Base-by-base conservation (phyloP, 1,140 invertebrate species). In the Megalopta genalis region DNA sequence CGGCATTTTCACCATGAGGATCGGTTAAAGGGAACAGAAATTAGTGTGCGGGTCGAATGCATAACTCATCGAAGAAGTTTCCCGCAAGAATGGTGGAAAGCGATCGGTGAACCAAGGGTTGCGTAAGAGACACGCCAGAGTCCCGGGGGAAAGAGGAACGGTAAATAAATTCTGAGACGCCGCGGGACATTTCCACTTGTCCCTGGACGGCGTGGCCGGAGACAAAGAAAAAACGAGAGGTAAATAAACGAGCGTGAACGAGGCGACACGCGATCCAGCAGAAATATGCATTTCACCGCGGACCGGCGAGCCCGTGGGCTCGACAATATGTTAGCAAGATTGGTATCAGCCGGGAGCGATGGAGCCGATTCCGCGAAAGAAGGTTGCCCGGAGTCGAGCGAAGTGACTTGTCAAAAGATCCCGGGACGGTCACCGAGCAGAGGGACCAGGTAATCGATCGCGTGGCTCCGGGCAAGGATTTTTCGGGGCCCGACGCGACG, bases 331-430 rank as follows among this genome's bases (percentile, higher is more conserved):
- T 80, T 69, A 77, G 59, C 66, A 37, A 81, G 79, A 81, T 81
- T 60, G 66, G 79, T 81, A 81, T 81, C 79, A 16, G 64, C 10
- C 49, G 21, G 52, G 27, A 73, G 39, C 68, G 64, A 82, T 67
- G 76, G 54, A 57, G 42, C 66, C 70, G 69, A 83, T 83, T 83
- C 81, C 62, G 78, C 67, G 70, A 86, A 86, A 54, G 60, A 66
- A 85, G 74, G 46, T 75, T 59, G 70, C 62, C 59, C 12, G 37
- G 46, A 74, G 57, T 66, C 39, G 54, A 42, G 37, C 62, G 73
- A 84, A 87, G 83, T 87, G 86, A 82, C 81, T 84, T 78, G 86
- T 86, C 86, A 85, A 72, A 85, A 76, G 70, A 52, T 52, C 21
- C n/a, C 54, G 37, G 25, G 27, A 42, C 18, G 37, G n/a, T 42